These are phyloP conservation scores for Hirundo rustica DNA, from an alignment of 2,797 vertebrate species.

Conservation along the genomic window DNA sequence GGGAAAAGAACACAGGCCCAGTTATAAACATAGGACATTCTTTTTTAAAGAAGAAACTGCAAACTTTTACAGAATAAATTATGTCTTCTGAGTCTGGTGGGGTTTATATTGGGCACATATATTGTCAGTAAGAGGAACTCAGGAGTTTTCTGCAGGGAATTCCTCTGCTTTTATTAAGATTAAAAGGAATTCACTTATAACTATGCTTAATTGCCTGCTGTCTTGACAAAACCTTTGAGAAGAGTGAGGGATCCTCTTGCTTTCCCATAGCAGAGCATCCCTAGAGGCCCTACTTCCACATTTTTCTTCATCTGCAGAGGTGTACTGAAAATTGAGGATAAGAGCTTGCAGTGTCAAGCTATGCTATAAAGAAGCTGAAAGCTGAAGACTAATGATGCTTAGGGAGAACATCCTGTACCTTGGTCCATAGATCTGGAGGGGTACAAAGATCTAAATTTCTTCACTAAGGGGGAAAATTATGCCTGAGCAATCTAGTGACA, in stretches of 20 bases:
- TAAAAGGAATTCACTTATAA: neutral
- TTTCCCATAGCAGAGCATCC: neutral
- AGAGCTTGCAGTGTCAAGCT: neutral
- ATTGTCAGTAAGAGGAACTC: neutral
- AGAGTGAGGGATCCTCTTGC: neutral
- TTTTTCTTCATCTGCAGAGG: neutral
- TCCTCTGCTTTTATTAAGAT: slow-evolving; percentile 10
- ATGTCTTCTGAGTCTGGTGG: neutral
- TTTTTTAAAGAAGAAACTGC: neutral
- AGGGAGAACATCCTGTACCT: neutral
- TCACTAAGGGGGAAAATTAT: neutral
- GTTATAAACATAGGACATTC: neutral
- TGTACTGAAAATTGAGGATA: neutral
- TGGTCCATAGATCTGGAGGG: neutral
- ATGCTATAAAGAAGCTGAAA: neutral
- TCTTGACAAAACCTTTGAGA: slow-evolving; percentile 11
- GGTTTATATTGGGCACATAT: neutral
- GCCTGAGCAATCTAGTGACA: neutral
- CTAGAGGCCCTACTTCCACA: fast-evolving
- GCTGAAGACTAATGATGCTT: neutral
- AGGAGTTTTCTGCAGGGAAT: neutral
- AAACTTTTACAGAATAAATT: neutral
- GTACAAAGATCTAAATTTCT: neutral
- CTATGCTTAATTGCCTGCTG: neutral
- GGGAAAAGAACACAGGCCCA: neutral